phyloP scores from a whole-genome alignment of 2,888 invertebrate genomes.

The Taphrorychus bicolor region DNA sequence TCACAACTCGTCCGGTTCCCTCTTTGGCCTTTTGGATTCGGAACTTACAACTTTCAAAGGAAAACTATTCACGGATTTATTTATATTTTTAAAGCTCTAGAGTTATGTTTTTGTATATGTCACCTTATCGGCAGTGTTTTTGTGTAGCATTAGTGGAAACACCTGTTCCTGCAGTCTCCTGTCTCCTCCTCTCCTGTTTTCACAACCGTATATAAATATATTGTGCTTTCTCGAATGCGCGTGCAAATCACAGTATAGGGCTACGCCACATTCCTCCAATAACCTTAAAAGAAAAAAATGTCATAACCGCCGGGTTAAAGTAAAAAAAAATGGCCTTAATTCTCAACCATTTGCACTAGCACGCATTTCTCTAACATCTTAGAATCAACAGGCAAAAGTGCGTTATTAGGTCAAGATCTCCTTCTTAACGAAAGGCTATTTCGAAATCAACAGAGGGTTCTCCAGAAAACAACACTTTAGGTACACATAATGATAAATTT shows the following conservation, averaged over 20 bases:
- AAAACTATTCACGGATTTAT: slow-evolving; percentile 85
- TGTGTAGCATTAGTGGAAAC: slow-evolving; percentile 92
- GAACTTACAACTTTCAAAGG: slow-evolving; percentile 93
- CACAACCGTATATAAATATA: slow-evolving; percentile 96
- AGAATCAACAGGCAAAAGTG: too few species aligned
- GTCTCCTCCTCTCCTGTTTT: slow-evolving; percentile 79
- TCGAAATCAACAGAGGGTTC: too few species aligned
- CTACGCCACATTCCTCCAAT: slow-evolving; percentile 88
- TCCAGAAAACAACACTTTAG: too few species aligned
- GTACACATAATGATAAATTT: too few species aligned
- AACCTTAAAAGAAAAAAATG: slow-evolving; percentile 65
- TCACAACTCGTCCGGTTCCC: slow-evolving; percentile 92
- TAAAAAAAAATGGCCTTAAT: too few species aligned
- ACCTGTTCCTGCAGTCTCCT: slow-evolving; percentile 88
- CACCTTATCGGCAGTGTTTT: slow-evolving; percentile 89
- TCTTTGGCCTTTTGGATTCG: slow-evolving; percentile 93
- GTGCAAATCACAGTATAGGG: slow-evolving; percentile 92
- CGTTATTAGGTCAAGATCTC: too few species aligned
- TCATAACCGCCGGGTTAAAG: not conserved
- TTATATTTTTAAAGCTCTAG: not conserved
- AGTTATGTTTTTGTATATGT: not conserved
- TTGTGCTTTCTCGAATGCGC: slow-evolving; percentile 96
- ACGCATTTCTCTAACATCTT: too few species aligned
- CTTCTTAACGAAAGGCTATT: too few species aligned
- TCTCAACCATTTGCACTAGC: too few species aligned